Evolutionary conservation across 1,140 invertebrate genomes (phyloP).

Genomic region (Pinna nobilis): DNA sequence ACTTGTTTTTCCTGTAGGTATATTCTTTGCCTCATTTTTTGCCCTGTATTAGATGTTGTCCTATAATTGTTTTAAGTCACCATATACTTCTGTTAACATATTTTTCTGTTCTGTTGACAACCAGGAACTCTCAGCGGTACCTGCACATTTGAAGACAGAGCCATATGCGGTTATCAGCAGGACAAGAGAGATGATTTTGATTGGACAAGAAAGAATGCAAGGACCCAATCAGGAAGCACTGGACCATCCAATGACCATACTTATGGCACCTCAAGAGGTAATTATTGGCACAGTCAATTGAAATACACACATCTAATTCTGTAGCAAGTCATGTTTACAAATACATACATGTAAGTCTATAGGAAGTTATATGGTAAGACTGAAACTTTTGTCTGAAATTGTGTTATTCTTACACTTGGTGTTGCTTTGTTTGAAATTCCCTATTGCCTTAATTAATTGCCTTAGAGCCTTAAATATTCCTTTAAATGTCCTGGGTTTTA

Average conservation of each 20-base stretch:
- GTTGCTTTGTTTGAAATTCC: no score
- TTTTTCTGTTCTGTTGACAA: not conserved
- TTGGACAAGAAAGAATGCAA: slow-evolving; percentile 62
- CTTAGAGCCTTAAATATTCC: no score
- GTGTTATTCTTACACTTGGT: no score
- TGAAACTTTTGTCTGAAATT: no score
- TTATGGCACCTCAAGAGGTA: slow-evolving; percentile 57
- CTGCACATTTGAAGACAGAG: slow-evolving; percentile 66
- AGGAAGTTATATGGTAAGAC: no score
- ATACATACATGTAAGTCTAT: no score
- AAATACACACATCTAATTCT: not conserved
- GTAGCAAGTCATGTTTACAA: no score
- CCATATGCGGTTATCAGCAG: slow-evolving; percentile 62
- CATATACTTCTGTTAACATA: no score
- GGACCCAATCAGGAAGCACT: slow-evolving; percentile 55
- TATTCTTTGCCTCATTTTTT: not conserved
- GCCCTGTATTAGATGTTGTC: no score
- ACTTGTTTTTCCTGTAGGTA: not conserved
- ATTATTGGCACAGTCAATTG: not conserved
- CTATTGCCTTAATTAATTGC: no score
- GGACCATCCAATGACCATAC: slow-evolving; percentile 69
- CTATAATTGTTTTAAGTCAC: no score
- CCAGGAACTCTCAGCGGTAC: slow-evolving; percentile 22
- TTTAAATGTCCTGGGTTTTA: no score
- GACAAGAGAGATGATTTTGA: slow-evolving; percentile 66